These are phyloP conservation scores for Lamellibrachia luymesi DNA, from an alignment of 1,140 invertebrate species.

Conservation along the genomic window DNA sequence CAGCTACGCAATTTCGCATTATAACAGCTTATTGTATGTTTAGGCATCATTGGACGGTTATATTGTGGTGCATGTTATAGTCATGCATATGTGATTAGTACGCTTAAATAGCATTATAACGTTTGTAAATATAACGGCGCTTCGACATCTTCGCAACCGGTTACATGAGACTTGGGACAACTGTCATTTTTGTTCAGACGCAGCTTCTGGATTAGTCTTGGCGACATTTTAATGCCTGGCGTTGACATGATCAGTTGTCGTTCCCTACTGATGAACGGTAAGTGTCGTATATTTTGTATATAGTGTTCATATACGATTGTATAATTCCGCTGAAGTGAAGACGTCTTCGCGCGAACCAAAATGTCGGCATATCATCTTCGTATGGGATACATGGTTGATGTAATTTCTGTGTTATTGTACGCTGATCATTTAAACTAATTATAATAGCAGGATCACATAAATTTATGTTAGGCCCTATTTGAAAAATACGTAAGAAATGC, in stretches of 20 bases:
- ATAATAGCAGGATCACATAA: background rate
- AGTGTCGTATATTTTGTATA: background rate
- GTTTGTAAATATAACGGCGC: background rate
- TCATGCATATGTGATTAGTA: background rate
- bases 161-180: background rate
- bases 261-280: background rate
- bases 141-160: background rate
- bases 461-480: background rate
- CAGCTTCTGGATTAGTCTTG: background rate
- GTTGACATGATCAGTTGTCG: background rate
- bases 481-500: background rate
- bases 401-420: background rate
- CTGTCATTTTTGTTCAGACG: constrained; percentile 4
- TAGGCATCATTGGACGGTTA: background rate
- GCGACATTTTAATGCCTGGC: background rate
- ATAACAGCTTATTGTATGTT: background rate
- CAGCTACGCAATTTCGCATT: background rate
- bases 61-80: background rate
- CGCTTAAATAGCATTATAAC: background rate
- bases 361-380: background rate
- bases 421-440: background rate
- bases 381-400: background rate
- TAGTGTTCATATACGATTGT: background rate
- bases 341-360: background rate
- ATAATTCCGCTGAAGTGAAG: background rate